Evolutionary conservation across 2,113 vertebrate species (phyloP), one percentile per base, ranked within the genome.

Genomic region (Neotoma lepida): DNA sequence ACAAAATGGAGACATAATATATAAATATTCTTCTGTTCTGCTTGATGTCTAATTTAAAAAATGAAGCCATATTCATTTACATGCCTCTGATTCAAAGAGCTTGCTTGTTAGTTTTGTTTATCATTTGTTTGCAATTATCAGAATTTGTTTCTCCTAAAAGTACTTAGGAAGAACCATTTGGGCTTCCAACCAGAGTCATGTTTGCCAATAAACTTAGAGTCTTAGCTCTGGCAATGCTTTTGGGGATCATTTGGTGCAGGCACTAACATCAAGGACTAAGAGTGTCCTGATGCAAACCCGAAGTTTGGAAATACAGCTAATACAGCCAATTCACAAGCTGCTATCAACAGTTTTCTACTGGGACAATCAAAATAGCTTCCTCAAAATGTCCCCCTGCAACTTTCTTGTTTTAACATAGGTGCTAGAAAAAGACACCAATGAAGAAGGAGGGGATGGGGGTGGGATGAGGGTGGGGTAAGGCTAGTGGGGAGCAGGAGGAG

Each of bases 101-200:
- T 78, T 93, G 54, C 82, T 93, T 88, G 46, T 94, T 94, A 86
- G 33, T 20, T 73, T 88, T 89, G 51, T 70, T 94, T 92, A 71
- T 97, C 89, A 94, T 97, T 97, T 95, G 86, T 95, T 96, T 95
- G 78, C 64, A 93, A 96, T 96, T 91, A 85, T 51, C 94, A 92
- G 49, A 95, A 92, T 17, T 74, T 96, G 91, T 96, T 95, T 97
- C 90, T 93, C n/a, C 63, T 84, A 92, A 73, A 95, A 94, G 73
- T 95, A 86, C 78, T 93, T 95, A 95, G 91, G 91, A 95, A 96
- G 51, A 85, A 92, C 61, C 30, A 70, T 87, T 95, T 86, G 78
- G 77, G 35, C 14, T 82, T 92, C 39, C 91, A 86, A 94, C 54
- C 63, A 89, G 88, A 92, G n/a, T 30, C 51, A 73, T 39, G 18